Evolutionary conservation across 2,888 invertebrate species (phyloP), one percentile per base, ranked within the genome.

Genomic region (Pandemis corylana): DNA sequence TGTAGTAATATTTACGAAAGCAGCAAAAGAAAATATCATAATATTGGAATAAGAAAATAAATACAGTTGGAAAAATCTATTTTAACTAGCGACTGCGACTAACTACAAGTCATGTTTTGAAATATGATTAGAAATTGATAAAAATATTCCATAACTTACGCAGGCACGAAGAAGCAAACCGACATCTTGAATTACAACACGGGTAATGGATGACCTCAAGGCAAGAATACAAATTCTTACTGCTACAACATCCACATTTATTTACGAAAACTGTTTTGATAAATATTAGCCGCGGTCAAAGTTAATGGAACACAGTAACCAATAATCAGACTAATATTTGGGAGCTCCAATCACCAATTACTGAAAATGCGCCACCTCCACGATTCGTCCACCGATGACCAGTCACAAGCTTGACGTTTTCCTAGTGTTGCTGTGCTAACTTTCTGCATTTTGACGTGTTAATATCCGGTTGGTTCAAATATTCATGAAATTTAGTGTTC

Each of bases 91-190:
- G 12, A 28, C 28, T 59, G 5, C 15, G 2, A 59, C 5, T 28
- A 59, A 28, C n/a, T 53, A 15, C 12, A 49, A 49, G 53, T 20
- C 28, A 28, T 6, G 59, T 59, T 28, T 10, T 4, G 20, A 41
- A 44, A 78, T 75, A 77, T 68, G 70, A 77, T 77, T 78, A 53
- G 51, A 46, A 68, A 36, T 62, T 68, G 68, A 70, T 78, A 59
- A 77, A 76, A 44, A 56, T 59, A 63, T 66, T 73, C 74, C 76
- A 84, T 81, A 93, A 96, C 96, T 96, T 95, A 96, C 96, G 96
- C 91, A 89, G 96, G 96, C 82, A 96, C 96, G 89, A 96, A 96
- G 91, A 92, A 94, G 92, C 96, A 96, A 83, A 96, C 96, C 80
- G 96, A 96, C 96, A 96, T 96, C 88, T 94, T 95, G 94, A 85